phyloP scores from a whole-genome alignment of 2,113 vertebrate genomes.

The Pelvicachromis taeniatus region DNA sequence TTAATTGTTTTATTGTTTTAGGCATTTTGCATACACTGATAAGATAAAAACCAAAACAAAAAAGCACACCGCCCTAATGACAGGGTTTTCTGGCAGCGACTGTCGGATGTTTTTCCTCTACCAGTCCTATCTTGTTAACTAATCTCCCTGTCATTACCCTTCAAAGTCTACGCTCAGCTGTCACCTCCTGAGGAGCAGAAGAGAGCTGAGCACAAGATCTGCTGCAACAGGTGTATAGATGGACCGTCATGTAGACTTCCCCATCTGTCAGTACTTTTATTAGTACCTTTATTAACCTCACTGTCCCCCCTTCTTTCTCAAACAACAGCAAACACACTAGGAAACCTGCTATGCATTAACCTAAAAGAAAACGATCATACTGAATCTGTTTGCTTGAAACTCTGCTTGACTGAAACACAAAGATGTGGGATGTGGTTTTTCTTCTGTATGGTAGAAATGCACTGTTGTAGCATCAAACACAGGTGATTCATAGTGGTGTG shows the following conservation, averaged over 20 bases:
- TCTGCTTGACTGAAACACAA: neutral
- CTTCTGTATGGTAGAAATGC: neutral
- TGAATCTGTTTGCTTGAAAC: neutral
- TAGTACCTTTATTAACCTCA: neutral
- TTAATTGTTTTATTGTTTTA: neutral
- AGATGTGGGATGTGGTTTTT: neutral
- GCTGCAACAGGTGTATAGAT: conserved; percentile 11
- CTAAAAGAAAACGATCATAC: neutral
- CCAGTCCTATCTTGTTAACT: neutral
- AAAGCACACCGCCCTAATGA: neutral
- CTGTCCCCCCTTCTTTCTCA: neutral
- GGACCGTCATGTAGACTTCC: neutral
- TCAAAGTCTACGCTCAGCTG: neutral
- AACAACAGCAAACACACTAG: neutral
- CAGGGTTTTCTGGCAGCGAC: neutral
- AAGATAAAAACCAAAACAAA: rapidly evolving
- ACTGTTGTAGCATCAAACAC: neutral
- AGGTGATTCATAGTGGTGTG: neutral
- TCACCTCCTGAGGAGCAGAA: neutral
- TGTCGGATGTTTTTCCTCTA: neutral
- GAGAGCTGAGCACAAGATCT: conserved; percentile 6
- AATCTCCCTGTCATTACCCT: neutral
- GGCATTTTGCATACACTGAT: neutral
- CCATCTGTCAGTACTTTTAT: conserved; percentile 26
- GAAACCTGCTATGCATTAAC: neutral